Evolutionary conservation across 1,140 invertebrate species (phyloP).

Genomic region (Drosophila nasuta): DNA sequence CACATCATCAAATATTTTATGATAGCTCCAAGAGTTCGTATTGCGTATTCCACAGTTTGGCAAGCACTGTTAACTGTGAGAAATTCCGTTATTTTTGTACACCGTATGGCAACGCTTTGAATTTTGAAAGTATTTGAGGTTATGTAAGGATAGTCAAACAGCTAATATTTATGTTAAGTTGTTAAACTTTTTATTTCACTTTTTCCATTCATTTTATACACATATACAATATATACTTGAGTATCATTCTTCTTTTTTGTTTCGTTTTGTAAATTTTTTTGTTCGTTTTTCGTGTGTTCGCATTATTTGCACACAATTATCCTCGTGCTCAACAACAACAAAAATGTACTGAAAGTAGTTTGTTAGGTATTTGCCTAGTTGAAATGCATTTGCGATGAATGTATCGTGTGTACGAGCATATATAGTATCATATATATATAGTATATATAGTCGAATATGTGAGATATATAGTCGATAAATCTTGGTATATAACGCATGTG

Average conservation of each 20-base stretch:
- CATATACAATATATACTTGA: slow-evolving; percentile 67
- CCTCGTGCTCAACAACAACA: slow-evolving; percentile 43
- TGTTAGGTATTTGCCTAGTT: slow-evolving; percentile 51
- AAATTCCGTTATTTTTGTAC: slow-evolving; percentile 29
- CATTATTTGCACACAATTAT: slow-evolving; percentile 6
- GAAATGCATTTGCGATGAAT: slow-evolving; percentile 65
- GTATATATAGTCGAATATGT: slow-evolving; percentile 48
- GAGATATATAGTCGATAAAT: slow-evolving; percentile 22
- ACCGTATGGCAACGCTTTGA: slow-evolving; percentile 27
- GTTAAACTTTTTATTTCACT: slow-evolving; percentile 67
- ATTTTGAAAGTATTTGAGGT: slow-evolving; percentile 21
- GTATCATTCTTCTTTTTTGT: slow-evolving; percentile 65
- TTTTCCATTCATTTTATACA: slow-evolving; percentile 65
- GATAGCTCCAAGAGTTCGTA: not conserved
- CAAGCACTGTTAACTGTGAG: slow-evolving; percentile 11
- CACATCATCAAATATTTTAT: not conserved
- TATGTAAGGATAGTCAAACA: not conserved
- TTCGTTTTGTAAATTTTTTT: slow-evolving; percentile 16
- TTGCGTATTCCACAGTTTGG: slow-evolving; percentile 12
- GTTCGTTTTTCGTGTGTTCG: slow-evolving; percentile 29
- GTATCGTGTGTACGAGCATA: slow-evolving; percentile 15
- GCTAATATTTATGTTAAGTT: slow-evolving; percentile 34
- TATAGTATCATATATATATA: not conserved
- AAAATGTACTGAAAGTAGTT: slow-evolving; percentile 53
- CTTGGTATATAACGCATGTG: slow-evolving; percentile 75